Evolutionary conservation across 2,888 invertebrate genomes (phyloP).

Genomic region (Lasioglossum morio): DNA sequence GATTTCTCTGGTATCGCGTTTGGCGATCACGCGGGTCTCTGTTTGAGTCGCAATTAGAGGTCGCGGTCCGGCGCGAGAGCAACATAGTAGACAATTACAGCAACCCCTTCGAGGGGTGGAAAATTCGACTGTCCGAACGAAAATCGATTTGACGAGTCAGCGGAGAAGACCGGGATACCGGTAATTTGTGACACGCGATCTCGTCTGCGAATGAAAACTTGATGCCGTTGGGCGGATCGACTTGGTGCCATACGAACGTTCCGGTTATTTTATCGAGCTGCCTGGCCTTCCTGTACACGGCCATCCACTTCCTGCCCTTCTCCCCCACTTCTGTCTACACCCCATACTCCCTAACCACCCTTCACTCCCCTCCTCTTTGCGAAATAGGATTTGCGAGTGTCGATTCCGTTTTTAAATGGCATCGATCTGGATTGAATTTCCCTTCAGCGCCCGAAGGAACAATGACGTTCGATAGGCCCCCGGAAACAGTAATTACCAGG

Average conservation of each 20-base stretch:
- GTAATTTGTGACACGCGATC: conserved; percentile 83
- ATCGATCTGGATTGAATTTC: conserved; percentile 25
- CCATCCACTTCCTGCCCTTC: conserved; percentile 12
- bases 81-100: conserved; percentile 40
- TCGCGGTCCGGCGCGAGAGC: conserved; percentile 32
- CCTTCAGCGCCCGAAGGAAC: background rate
- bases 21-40: conserved; percentile 1
- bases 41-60: conserved; percentile 58
- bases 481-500: conserved; percentile 11
- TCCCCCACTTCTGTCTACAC: background rate
- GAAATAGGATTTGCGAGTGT: conserved; percentile 23
- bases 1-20: background rate
- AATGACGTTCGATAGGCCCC: conserved; percentile 12
- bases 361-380: background rate
- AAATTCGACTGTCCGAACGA: conserved; percentile 72
- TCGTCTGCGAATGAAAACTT: conserved; percentile 77
- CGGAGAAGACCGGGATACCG: conserved; percentile 72
- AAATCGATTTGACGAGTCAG: conserved; percentile 79
- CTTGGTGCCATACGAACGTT: conserved; percentile 68
- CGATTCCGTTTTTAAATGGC: conserved; percentile 39
- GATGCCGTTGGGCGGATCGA: conserved; percentile 74
- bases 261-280: conserved; percentile 64
- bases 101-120: conserved; percentile 36
- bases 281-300: conserved; percentile 29
- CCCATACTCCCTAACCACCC: background rate